Conservation (phyloP, 2,888 invertebrate genomes). For the Monopis laevigella region DNA sequence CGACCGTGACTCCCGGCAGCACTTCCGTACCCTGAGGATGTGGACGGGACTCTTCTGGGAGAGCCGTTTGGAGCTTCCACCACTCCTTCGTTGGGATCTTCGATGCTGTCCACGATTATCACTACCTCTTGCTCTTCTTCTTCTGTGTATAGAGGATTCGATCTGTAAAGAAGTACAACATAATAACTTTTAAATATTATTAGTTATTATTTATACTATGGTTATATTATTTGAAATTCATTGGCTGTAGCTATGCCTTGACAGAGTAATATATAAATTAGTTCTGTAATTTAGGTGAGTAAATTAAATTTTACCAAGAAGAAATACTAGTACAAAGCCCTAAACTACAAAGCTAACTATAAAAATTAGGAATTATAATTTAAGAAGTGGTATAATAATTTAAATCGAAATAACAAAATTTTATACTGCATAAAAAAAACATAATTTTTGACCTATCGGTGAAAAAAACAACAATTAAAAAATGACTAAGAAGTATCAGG, state of each 20-base stretch:
- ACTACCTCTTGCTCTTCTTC: slow-evolving; percentile 62
- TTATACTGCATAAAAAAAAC: no score
- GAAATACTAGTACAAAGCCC: no score
- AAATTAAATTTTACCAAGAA: no score
- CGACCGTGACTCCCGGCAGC: slow-evolving; percentile 54
- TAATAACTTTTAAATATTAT: slow-evolving; percentile 2
- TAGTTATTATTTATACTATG: neutral
- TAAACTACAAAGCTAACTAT: no score
- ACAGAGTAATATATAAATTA: no score
- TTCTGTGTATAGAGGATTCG: slow-evolving; percentile 54
- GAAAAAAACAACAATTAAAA: no score
- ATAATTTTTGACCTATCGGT: no score
- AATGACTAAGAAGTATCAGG: no score
- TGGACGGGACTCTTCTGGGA: slow-evolving; percentile 51
- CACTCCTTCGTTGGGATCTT: slow-evolving; percentile 35
- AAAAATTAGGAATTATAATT: neutral
- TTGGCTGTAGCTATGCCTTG: no score
- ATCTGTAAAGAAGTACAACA: no score
- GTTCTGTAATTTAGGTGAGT: no score
- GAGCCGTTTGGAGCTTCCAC: slow-evolving; percentile 26
- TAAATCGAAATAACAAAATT: neutral
- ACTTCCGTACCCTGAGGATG: slow-evolving; percentile 58
- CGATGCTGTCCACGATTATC: slow-evolving; percentile 53
- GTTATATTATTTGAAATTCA: no score
- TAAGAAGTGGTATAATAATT: neutral